Evolutionary conservation across 2,113 vertebrate genomes (phyloP).

Genomic region (Brachirus orientalis): DNA sequence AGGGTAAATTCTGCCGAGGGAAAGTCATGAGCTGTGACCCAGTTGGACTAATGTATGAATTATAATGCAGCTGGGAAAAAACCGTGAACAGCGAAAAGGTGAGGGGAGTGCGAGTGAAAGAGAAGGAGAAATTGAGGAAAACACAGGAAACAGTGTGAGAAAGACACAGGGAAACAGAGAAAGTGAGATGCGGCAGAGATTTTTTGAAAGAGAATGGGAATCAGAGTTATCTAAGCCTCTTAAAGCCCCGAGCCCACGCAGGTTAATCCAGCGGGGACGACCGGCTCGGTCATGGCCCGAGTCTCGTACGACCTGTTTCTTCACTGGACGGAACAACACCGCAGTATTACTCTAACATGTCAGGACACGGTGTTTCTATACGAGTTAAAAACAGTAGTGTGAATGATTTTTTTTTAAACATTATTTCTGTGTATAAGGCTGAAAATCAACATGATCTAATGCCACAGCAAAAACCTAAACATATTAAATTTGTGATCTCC

Average conservation of each 20-base stretch:
- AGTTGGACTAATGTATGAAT: slow-evolving; percentile 25
- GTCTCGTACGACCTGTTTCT: slow-evolving; percentile 34
- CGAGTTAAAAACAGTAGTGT: too few species aligned
- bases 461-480: too few species aligned
- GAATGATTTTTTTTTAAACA: too few species aligned
- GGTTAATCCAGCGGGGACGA: slow-evolving; percentile 61
- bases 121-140: too few species aligned
- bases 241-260: slow-evolving; percentile 45
- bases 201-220: slow-evolving; percentile 17
- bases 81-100: not conserved
- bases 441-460: too few species aligned
- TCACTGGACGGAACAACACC: not conserved
- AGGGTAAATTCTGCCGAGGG: slow-evolving; percentile 9
- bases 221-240: slow-evolving; percentile 64
- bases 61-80: not conserved
- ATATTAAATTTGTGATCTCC: too few species aligned
- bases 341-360: too few species aligned
- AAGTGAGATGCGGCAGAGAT: not conserved
- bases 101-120: fast-evolving
- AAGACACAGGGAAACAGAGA: not conserved
- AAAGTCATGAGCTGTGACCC: slow-evolving; percentile 47
- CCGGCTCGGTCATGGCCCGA: not conserved
- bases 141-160: too few species aligned
- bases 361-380: too few species aligned
- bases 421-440: too few species aligned